Evolutionary conservation across 2,888 invertebrate genomes (phyloP).

Genomic region (Drosophila vallismaia): DNA sequence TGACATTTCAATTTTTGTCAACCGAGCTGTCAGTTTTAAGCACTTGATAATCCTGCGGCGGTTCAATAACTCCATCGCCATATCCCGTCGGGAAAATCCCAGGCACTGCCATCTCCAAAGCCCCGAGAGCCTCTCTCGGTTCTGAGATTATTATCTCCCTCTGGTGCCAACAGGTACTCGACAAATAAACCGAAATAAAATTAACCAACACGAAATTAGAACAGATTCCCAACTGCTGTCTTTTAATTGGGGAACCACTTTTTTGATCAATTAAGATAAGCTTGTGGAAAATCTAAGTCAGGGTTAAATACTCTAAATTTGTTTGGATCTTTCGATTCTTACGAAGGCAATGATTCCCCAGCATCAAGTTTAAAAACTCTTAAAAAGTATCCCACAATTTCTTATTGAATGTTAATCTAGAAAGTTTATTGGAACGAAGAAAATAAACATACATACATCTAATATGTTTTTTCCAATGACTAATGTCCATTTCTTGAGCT

Average conservation of each 20-base stretch:
- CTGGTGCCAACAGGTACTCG: conserved; percentile 21
- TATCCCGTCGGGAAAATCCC: conserved; percentile 36
- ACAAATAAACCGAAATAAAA: conserved; percentile 10
- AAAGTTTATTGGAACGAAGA: background rate
- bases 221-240: conserved; percentile 24
- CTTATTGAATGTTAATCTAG: background rate
- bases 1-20: conserved; percentile 56
- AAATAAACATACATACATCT: too few relatives aligned
- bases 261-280: conserved; percentile 39
- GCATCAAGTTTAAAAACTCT: too few relatives aligned
- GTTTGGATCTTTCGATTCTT: background rate
- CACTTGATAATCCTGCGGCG: conserved; percentile 36
- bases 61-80: conserved; percentile 46
- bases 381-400: background rate
- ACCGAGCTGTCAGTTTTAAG: conserved; percentile 18
- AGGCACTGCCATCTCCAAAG: conserved; percentile 7
- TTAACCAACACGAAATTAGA: conserved; percentile 46
- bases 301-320: background rate
- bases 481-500: conserved; percentile 6
- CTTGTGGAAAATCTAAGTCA: conserved; percentile 25
- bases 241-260: conserved; percentile 20
- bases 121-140: background rate
- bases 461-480: background rate
- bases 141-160: conserved; percentile 14
- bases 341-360: background rate